Evolutionary conservation across 92 coral and sea anemone genomes (phyloP).

Genomic region (Paramuricea clavata): DNA sequence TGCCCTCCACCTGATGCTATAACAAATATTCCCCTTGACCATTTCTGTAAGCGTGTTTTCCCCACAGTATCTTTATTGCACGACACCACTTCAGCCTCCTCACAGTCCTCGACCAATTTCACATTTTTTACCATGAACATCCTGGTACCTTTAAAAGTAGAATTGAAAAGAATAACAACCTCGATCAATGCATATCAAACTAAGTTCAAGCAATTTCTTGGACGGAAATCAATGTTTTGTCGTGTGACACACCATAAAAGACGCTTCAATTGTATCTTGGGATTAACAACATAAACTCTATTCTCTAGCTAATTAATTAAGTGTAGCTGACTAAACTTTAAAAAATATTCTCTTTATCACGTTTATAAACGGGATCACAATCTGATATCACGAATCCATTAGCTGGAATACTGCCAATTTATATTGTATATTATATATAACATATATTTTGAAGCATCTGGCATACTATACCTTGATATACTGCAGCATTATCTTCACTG

Average conservation of each 20-base stretch:
- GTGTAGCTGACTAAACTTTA: too few relatives aligned
- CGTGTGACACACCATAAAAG: too few relatives aligned
- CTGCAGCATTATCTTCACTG: slow-evolving; percentile 43
- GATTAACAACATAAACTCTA: too few relatives aligned
- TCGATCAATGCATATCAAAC: not conserved
- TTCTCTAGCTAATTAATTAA: too few relatives aligned
- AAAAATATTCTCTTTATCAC: too few relatives aligned
- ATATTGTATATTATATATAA: too few relatives aligned
- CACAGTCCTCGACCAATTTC: slow-evolving; percentile 36
- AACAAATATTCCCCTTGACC: slow-evolving; percentile 67
- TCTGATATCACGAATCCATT: too few relatives aligned
- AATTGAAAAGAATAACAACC: not conserved
- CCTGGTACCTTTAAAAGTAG: slow-evolving; percentile 39
- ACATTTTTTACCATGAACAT: slow-evolving; percentile 23
- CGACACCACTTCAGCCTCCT: not conserved
- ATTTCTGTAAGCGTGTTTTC: slow-evolving; percentile 42
- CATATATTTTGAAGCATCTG: too few relatives aligned
- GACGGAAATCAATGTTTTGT: too few relatives aligned
- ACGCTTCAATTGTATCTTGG: too few relatives aligned
- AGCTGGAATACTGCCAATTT: too few relatives aligned
- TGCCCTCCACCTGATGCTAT: slow-evolving; percentile 68
- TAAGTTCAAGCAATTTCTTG: not conserved
- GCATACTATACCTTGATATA: slow-evolving; percentile 49
- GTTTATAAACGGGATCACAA: too few relatives aligned
- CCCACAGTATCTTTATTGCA: slow-evolving; percentile 71